Conservation (phyloP, 2,113 vertebrate genomes). For the Melanocharis versteri region DNA sequence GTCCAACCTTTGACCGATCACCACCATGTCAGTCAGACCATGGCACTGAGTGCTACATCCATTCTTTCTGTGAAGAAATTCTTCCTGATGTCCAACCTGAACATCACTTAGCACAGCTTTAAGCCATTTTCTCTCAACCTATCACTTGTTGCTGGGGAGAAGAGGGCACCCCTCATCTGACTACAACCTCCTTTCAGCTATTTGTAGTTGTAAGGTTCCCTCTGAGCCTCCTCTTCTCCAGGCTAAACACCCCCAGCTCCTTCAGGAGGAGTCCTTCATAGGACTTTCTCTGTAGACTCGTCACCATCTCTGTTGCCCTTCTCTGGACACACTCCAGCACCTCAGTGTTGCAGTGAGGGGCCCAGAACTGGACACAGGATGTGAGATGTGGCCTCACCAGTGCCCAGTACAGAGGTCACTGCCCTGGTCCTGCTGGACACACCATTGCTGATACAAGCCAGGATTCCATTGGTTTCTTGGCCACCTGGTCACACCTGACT, state of each 20-base stretch:
- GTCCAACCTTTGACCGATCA: neutral
- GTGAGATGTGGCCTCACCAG: neutral
- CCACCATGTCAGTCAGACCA: neutral
- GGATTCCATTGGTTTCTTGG: neutral
- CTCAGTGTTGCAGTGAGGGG: neutral
- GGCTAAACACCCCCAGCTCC: neutral
- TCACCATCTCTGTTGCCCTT: neutral
- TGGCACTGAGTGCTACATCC: neutral
- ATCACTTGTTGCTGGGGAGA: neutral
- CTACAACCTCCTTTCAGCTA: neutral
- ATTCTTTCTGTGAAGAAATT: neutral
- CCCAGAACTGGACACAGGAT: neutral
- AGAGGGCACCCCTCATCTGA: neutral
- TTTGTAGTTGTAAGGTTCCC: neutral
- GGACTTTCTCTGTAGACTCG: neutral
- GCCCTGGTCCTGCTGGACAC: neutral
- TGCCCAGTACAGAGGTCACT: neutral
- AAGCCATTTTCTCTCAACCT: neutral
- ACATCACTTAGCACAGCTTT: neutral
- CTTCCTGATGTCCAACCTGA: neutral
- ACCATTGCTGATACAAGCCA: neutral
- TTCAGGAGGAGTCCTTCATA: neutral
- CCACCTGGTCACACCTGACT: neutral
- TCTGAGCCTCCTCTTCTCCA: neutral
- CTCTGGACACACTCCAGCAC: neutral